Conservation (phyloP, 2,113 vertebrate species). For the Anolis sagrei region DNA sequence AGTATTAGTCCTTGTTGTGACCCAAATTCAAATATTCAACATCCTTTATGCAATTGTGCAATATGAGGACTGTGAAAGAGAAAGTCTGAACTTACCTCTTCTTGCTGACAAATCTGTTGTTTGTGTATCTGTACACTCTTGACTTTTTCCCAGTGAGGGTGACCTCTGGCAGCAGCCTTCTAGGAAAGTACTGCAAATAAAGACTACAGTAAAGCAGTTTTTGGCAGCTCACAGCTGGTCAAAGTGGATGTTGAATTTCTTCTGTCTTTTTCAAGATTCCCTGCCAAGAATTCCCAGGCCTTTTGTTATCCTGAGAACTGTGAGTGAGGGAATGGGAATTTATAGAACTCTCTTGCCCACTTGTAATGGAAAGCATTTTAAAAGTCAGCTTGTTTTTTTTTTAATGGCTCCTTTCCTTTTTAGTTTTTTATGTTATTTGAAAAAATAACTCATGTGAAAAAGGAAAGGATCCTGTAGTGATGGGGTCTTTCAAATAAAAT, state of each 20-base stretch:
- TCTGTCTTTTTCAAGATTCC: neutral
- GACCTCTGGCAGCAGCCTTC: neutral
- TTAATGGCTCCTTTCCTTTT: neutral
- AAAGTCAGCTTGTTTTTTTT: neutral
- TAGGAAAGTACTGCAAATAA: neutral
- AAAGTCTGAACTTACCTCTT: neutral
- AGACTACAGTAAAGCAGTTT: neutral
- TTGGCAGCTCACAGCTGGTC: neutral
- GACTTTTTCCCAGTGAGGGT: neutral
- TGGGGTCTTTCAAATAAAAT: neutral
- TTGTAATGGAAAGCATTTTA: neutral
- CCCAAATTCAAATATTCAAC: neutral
- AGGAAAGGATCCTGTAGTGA: neutral
- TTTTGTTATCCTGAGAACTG: neutral
- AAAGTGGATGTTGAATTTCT: neutral
- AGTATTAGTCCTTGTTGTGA: neutral
- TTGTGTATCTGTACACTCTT: neutral
- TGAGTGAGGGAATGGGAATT: neutral
- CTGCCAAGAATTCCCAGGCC: too few relatives aligned
- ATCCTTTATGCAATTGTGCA: neutral
- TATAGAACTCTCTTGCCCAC: neutral
- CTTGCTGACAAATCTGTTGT: neutral
- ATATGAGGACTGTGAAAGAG: rapidly evolving
- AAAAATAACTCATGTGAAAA: too few relatives aligned
- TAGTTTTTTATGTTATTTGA: neutral